Evolutionary conservation across 2,113 vertebrate species (phyloP).

Genomic region (Accipiter cooperii): DNA sequence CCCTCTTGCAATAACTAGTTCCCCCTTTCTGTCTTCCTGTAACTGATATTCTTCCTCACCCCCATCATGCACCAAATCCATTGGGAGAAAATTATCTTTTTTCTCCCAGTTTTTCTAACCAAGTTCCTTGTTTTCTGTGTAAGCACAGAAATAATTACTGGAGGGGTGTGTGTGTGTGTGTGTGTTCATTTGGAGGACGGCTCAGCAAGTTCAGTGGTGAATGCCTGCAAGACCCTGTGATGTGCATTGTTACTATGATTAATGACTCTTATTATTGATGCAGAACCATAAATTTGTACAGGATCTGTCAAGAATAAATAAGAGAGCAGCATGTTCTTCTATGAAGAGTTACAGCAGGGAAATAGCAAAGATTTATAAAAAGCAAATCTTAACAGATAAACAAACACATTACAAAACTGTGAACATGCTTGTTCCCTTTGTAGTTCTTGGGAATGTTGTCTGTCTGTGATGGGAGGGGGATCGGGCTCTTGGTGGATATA

Average conservation of each 20-base stretch:
- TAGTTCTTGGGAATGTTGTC: not conserved
- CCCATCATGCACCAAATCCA: not conserved
- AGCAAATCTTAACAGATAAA: not conserved
- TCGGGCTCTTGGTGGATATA: not conserved
- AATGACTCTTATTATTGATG: conserved; percentile 34
- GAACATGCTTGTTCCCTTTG: not conserved
- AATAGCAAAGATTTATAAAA: not conserved
- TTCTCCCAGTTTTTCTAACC: not conserved
- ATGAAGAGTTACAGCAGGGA: not conserved
- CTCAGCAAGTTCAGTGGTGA: not conserved
- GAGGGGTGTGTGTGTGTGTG: not conserved
- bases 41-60: not conserved
- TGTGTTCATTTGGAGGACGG: not conserved
- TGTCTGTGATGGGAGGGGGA: not conserved
- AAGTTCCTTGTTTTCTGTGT: not conserved
- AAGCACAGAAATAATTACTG: not conserved
- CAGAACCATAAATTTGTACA: not conserved
- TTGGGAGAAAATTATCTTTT: not conserved
- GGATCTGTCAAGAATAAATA: not conserved
- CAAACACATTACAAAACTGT: not conserved
- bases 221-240: not conserved
- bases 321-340: not conserved
- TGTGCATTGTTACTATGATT: conserved; percentile 6
- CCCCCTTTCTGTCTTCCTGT: not conserved
- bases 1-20: not conserved